Conservation (phyloP, 2,113 vertebrate genomes). For the Litocranius walleri region DNA sequence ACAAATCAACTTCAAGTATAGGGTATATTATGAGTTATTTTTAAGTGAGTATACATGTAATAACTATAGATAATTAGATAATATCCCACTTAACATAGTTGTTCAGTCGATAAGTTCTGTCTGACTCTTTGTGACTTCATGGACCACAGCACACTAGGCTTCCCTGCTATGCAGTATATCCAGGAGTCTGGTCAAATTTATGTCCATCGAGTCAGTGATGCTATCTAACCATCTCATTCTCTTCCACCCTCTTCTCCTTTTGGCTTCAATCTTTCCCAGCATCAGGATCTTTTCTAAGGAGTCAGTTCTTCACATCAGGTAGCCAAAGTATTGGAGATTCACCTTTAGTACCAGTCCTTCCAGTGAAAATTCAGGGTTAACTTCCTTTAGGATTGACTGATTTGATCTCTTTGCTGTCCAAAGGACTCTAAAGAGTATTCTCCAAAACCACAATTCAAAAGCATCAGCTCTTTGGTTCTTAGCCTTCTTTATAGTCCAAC, state of each 20-base stretch:
- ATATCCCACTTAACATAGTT: neutral
- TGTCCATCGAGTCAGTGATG: neutral
- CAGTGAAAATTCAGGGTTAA: neutral
- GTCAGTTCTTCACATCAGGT: neutral
- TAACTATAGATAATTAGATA: neutral
- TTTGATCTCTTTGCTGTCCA: neutral
- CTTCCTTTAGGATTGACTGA: neutral
- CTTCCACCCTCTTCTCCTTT: neutral
- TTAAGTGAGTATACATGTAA: neutral
- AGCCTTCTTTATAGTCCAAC: neutral
- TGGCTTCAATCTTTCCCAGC: neutral
- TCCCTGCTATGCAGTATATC: neutral
- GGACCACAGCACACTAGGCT: neutral
- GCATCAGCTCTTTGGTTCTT: neutral
- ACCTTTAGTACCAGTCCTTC: neutral
- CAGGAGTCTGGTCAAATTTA: neutral
- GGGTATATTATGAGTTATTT: neutral
- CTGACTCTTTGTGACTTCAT: neutral
- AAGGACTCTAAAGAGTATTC: neutral
- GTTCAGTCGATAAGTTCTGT: rapidly evolving
- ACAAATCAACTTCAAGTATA: neutral
- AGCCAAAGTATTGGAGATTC: neutral
- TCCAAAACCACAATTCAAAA: neutral
- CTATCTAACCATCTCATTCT: neutral
- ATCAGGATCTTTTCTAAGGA: neutral